phyloP scores from a whole-genome alignment of 1,140 invertebrate species.

The Drosophila ironensis region DNA sequence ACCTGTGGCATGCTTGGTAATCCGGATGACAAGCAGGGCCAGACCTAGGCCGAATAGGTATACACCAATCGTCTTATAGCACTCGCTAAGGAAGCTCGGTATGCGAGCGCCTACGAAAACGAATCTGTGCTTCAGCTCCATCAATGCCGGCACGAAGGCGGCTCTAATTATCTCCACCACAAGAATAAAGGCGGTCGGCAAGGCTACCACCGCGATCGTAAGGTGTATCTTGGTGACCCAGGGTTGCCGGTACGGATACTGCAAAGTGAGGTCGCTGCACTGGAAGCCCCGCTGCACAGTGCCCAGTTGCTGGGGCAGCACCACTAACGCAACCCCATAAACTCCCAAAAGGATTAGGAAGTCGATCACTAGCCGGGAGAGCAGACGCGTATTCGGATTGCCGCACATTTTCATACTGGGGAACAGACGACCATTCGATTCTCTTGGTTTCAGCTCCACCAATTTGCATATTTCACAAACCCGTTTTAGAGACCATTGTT shows the following conservation, averaged over 20 bases:
- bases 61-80: conserved; percentile 69
- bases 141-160: conserved; percentile 44
- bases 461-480: conserved; percentile 67
- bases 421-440: not conserved
- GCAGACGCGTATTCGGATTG: conserved; percentile 73
- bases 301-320: conserved; percentile 57
- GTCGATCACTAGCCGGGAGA: conserved; percentile 71
- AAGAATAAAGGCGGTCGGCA: conserved; percentile 61
- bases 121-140: conserved; percentile 61
- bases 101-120: conserved; percentile 68
- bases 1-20: conserved; percentile 57
- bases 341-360: conserved; percentile 62
- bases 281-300: conserved; percentile 64
- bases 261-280: conserved; percentile 57
- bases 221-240: conserved; percentile 66
- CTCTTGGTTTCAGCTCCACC: conserved; percentile 31
- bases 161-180: conserved; percentile 70
- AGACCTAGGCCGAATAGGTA: conserved; percentile 68
- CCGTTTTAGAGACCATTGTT: conserved; percentile 56
- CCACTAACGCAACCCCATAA: conserved; percentile 59
- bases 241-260: conserved; percentile 65
- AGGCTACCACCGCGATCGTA: conserved; percentile 57
- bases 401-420: conserved; percentile 76
- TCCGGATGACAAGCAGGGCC: conserved; percentile 31
- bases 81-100: conserved; percentile 73